These are phyloP conservation scores for Tetramorium simillimum DNA, from an alignment of 1,140 invertebrate species.

Conservation along the genomic window DNA sequence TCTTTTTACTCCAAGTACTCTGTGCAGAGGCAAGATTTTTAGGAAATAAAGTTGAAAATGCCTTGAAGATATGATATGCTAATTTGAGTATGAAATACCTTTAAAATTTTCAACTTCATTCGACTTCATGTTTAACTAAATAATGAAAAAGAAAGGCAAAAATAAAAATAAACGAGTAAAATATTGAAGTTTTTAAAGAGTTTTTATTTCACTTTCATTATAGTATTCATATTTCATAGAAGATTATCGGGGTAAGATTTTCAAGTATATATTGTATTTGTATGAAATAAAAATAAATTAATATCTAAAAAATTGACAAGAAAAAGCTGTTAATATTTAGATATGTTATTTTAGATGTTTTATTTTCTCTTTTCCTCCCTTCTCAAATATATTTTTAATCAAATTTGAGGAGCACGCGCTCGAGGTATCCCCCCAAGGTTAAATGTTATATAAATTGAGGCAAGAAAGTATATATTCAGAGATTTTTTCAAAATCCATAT, in stretches of 20 bases:
- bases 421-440: background rate
- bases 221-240: background rate
- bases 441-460: background rate
- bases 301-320: background rate
- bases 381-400: background rate
- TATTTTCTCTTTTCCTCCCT: background rate
- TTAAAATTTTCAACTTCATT: background rate
- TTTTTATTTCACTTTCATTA: background rate
- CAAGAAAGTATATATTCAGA: slow-evolving; percentile 4
- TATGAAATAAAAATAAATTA: background rate
- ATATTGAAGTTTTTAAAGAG: background rate
- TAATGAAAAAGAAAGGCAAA: too few species aligned
- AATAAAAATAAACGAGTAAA: background rate
- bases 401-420: background rate
- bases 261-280: background rate
- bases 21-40: background rate
- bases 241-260: background rate
- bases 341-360: background rate
- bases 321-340: background rate
- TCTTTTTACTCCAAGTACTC: too few species aligned
- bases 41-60: background rate
- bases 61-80: background rate
- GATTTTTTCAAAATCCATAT: background rate
- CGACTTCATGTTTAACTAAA: too few species aligned
- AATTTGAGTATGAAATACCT: background rate